A percentile compares a stretch with the other conserved stretches of the same genome.
Conservation (phyloP, 2,797 vertebrate genomes). For the Acipenser oxyrinchus region DNA sequence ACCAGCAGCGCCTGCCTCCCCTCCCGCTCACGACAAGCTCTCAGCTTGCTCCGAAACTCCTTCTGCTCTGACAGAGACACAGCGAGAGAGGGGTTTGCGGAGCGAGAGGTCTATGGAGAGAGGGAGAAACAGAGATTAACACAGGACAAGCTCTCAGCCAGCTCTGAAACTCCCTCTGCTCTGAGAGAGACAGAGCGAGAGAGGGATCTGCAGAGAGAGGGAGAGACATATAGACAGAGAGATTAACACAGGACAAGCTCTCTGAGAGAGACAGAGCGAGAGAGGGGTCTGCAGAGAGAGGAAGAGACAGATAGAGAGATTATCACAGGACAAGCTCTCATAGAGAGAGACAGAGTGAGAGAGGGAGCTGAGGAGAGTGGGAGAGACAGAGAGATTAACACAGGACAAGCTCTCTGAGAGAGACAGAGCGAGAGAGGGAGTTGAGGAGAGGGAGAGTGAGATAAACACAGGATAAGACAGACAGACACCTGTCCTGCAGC, state of each 20-base stretch:
- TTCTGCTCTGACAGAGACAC: slow-evolving; percentile 39
- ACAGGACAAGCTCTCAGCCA: slow-evolving; percentile 60
- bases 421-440: neutral
- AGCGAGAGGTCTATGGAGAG: slow-evolving; percentile 27
- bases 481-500: too few relatives aligned
- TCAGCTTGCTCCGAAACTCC: slow-evolving; percentile 51
- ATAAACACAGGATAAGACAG: slow-evolving; percentile 41
- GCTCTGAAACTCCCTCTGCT: slow-evolving; percentile 47
- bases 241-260: slow-evolving; percentile 48
- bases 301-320: slow-evolving; percentile 9
- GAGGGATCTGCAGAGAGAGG: slow-evolving; percentile 13
- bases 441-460: slow-evolving; percentile 17
- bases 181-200: slow-evolving; percentile 5
- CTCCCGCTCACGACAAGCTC: slow-evolving; percentile 69
- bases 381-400: slow-evolving; percentile 19
- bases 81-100: slow-evolving; percentile 23
- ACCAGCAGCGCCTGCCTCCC: slow-evolving; percentile 70
- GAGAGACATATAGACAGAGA: slow-evolving; percentile 5
- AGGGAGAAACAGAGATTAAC: slow-evolving; percentile 10
- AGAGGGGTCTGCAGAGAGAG: neutral
- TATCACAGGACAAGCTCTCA: slow-evolving; percentile 53
- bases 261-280: slow-evolving; percentile 20
- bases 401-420: slow-evolving; percentile 52
- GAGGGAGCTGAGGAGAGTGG: neutral
- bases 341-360: neutral